Evolutionary conservation across 2,888 invertebrate genomes (phyloP), one percentile per base, ranked within the genome.

Genomic region (Amphimallon solstitiale): DNA sequence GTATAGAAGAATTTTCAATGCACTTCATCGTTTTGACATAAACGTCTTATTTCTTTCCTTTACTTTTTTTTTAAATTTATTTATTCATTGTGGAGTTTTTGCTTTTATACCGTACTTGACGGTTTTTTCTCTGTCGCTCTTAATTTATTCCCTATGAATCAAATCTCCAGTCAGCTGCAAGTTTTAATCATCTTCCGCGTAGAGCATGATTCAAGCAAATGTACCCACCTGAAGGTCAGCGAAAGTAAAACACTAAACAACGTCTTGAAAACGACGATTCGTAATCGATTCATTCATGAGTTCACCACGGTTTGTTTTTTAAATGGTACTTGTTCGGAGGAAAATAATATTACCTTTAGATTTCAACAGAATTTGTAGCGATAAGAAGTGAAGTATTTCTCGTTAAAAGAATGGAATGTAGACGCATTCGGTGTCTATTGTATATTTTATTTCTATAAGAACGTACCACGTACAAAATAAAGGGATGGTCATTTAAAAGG

Each of bases 171-270:
- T 61, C 54, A 29, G 29, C 29, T 29, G 19, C 17, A 37, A 12
- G 54, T 21, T 43, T 62, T 62, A 62, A 51, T 62, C 62, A 62
- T 62, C 62, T 62, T 62, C 62, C 62, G 62, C 62, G 62, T 62
- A 62, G 10, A 62, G 40, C 45, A 23, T 62, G 62, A 62, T 37
- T 62, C 62, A 62, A 51, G 12, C 19, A 23, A 51, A 34, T 38
- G 35, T 21, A 38, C 17, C 19, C 12, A 45, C 46, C 48, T 51
- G 62, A 62, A 62, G 62, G 62, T 51, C 51, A 43, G 49, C 23
- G 62, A 62, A 62, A 62, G 62, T 48, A 51, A 51, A 40, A 37
- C 23, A 40, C 48, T 34, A 7, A 17, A 2, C 23, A 21, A 21
- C 14, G 37, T 45, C 19, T 2, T 15, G 56, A 29, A 59, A 17